These are phyloP conservation scores for Rissa tridactyla DNA, from an alignment of 2,113 vertebrate species.

Conservation along the genomic window DNA sequence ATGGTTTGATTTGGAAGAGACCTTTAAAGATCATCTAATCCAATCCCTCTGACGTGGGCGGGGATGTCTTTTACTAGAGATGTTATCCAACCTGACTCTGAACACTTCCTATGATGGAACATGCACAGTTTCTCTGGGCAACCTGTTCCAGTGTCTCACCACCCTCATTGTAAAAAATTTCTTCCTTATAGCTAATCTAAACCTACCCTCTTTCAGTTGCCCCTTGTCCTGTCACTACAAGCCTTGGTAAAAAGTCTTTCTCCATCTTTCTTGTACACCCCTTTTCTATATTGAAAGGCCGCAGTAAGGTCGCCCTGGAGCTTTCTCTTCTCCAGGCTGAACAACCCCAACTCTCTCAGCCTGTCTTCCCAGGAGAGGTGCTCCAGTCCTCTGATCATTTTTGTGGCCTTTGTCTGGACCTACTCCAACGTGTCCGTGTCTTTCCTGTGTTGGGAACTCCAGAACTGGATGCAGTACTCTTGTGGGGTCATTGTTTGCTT, in stretches of 20 bases:
- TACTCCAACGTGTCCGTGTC: rapidly evolving
- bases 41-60: neutral
- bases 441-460: neutral
- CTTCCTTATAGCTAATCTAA: neutral
- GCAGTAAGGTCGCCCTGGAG: rapidly evolving
- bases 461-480: neutral
- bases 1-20: neutral
- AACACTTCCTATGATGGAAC: neutral
- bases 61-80: neutral
- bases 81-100: neutral
- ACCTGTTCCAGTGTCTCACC: neutral
- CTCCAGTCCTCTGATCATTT: neutral
- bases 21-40: neutral
- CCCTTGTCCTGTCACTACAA: neutral
- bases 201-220: neutral
- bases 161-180: neutral
- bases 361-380: neutral
- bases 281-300: neutral
- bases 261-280: neutral
- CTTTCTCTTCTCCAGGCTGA: neutral
- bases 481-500: neutral
- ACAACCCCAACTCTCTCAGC: neutral
- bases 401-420: neutral
- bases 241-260: neutral
- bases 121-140: neutral